Percentiles rank a stretch among this genome's conserved stretches.
phyloP scores from a whole-genome alignment of 1,140 invertebrate species.

The Scaptomyza graminum region DNA sequence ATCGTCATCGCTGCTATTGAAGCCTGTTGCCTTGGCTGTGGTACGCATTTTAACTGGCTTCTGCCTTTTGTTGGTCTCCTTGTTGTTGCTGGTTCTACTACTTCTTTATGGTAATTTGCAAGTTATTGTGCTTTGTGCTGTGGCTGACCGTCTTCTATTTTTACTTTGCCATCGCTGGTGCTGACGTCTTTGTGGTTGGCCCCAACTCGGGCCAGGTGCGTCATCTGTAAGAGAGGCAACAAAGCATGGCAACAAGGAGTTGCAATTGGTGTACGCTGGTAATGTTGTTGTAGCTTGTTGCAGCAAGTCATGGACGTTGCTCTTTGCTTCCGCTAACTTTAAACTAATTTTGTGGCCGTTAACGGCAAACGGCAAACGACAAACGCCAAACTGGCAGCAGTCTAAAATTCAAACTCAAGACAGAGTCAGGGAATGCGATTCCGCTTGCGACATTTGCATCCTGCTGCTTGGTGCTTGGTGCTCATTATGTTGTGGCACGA shows the following conservation, averaged over 20 bases:
- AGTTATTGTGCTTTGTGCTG: conserved; percentile 47
- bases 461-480: conserved; percentile 24
- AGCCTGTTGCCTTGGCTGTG: conserved; percentile 88
- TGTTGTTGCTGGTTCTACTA: conserved; percentile 2
- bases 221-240: conserved; percentile 61
- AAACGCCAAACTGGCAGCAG: conserved; percentile 63
- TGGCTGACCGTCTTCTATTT: conserved; percentile 28
- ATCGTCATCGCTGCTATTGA: conserved; percentile 60
- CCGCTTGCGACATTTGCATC: conserved; percentile 60
- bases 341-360: conserved; percentile 80
- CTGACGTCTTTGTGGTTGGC: conserved; percentile 48
- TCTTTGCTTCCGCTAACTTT: conserved; percentile 71
- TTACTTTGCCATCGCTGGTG: conserved; percentile 41
- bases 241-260: conserved; percentile 32
- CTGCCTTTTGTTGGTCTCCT: neutral
- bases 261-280: conserved; percentile 18
- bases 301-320: conserved; percentile 1
- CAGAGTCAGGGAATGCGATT: conserved; percentile 59
- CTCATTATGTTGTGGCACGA: conserved; percentile 73
- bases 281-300: conserved; percentile 4
- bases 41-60: conserved; percentile 85
- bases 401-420: neutral
- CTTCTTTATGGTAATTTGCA: conserved; percentile 55
- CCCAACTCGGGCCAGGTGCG: conserved; percentile 54
- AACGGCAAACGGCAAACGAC: conserved; percentile 49